Evolutionary conservation across 2,888 invertebrate species (phyloP), one percentile per base, ranked within the genome.

Genomic region (Metalampra italica): DNA sequence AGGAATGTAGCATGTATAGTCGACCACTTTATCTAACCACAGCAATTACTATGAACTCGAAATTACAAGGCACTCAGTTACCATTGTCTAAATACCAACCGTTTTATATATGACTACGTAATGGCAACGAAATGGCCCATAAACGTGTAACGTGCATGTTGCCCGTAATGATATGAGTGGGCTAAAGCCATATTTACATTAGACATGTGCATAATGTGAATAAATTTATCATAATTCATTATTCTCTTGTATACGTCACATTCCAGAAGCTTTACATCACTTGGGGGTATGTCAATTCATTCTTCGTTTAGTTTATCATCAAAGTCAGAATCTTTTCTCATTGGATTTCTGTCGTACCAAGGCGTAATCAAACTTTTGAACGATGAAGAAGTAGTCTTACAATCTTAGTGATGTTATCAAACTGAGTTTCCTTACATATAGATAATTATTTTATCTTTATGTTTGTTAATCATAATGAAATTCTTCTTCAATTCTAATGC

Each of bases 61-160:
- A 53, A 57, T 62, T 63, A 54, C 57, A 53, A 45, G 39, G 51
- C 40, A 47, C 43, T 44, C 56, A 51, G 56, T 57, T 60, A 59
- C 70, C 58, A 73, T 76, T 75, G 75, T 75, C 72, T 73, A 74
- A 75, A 75, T 75, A 73, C 67, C 70, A 64, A 56, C 56, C 62
- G 62, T 64, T 66, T 70, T 66, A 62, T 66, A 62, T 64, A 45
- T 45, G 45, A 45, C 15, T 45, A 45, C 45, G 37, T 45, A 67
- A 67, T 66, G 58, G 60, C 57, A 56, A 57, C 60, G 60, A 65
- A 66, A 73, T 68, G 65, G 67, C 42, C 67, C 60, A 57, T 66
- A 64, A 71, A 59, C 59, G 55, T 50, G 62, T 64, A 62, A 62
- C 64, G 62, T 69, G 60, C 62, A 64, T 57, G 64, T 60, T 54